Evolutionary conservation across 2,888 invertebrate genomes (phyloP).

Genomic region (Hirtodrosophila trivittata): DNA sequence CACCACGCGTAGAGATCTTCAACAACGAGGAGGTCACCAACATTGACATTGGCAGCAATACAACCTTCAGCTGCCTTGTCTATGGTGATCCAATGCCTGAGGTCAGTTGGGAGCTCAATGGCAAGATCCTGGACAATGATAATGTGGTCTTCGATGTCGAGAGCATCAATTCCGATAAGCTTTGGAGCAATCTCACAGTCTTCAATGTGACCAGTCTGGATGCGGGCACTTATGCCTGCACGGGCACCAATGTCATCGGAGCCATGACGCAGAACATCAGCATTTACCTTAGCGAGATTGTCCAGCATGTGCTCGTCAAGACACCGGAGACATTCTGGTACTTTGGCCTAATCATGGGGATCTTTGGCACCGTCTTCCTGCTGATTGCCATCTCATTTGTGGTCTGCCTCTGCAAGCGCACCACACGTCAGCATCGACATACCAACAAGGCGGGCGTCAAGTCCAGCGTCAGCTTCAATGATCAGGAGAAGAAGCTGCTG

Average conservation of each 20-base stretch:
- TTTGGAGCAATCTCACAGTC: conserved; percentile 92
- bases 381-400: conserved; percentile 87
- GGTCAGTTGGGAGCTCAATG: conserved; percentile 92
- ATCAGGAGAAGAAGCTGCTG: conserved; percentile 93
- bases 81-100: conserved; percentile 93
- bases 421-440: conserved; percentile 85
- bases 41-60: conserved; percentile 92
- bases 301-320: conserved; percentile 84
- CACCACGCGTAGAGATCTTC: conserved; percentile 89
- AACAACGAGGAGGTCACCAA: conserved; percentile 85
- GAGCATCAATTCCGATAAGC: conserved; percentile 81
- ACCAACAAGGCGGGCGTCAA: conserved; percentile 88
- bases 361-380: conserved; percentile 87
- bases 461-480: conserved; percentile 92
- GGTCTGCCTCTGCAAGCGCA: conserved; percentile 85
- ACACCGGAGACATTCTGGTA: conserved; percentile 92
- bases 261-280: conserved; percentile 85
- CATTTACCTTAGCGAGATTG: conserved; percentile 88
- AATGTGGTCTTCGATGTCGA: conserved; percentile 85
- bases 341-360: conserved; percentile 89
- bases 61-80: conserved; percentile 92
- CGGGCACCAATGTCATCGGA: conserved; percentile 83
- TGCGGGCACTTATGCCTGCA: conserved; percentile 93
- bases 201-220: conserved; percentile 92
- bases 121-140: conserved; percentile 86